Evolutionary conservation across 2,888 invertebrate species (phyloP), one percentile per base, ranked within the genome.

Genomic region (Epirrita christyi): DNA sequence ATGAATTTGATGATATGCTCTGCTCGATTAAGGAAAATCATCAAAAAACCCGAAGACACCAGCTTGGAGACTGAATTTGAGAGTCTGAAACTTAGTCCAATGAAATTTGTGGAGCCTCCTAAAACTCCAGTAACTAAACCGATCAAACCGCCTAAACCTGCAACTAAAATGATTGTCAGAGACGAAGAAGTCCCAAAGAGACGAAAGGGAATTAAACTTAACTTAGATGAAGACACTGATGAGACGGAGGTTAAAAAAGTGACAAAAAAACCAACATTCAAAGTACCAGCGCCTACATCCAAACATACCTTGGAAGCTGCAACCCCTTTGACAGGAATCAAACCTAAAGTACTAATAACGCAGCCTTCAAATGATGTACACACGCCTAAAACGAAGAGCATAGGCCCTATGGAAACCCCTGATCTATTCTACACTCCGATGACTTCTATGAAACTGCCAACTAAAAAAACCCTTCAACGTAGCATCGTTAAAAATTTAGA

Each of bases 361-460:
- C 73, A 77, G 50, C 61, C 76, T 0, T 59, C 67, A 3, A n/a
- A 46, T 14, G 56, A 58, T 2, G 36, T 63, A 0, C 54, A 66
- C 0, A 68, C 70, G 0, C 72, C 72, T 0, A 74, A 77, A 61
- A 0, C 63, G 43, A 0, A 63, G 0, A 62, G 67, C 0, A 45
- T 15, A 0, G 75, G 79, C 0, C 90, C 89, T 0, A 85, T 85
- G 0, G 70, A 72, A 0, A 83, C 83, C 0, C 75, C 75, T 0
- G 86, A 90, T 10, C 70, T 78, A 6, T 90, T 88, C 46, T 89
- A 87, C 63, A 89, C 90, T 0, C 90, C 90, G 0, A 64, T 83
- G 67, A 78, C 85, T 0, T 76, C 81, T 0, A 43, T 86, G 0
- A 88, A 83, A 57, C 88, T 87, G 0, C 88, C 89, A 36, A 59